Conservation (phyloP, 2,797 vertebrate genomes). For the Forpus xanthops region DNA sequence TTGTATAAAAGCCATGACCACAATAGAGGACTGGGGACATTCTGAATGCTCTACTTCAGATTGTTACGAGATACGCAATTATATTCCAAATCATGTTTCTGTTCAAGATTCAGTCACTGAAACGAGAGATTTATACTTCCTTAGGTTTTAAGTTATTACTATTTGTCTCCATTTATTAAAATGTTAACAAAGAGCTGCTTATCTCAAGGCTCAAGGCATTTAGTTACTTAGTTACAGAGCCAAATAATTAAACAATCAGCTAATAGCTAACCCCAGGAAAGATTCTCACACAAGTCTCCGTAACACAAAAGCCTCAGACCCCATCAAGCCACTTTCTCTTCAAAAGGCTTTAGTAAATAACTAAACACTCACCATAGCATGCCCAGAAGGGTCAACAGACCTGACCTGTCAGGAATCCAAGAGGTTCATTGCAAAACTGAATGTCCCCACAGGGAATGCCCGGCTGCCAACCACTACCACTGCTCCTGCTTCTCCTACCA, state of each 20-base stretch:
- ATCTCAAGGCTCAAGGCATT: constrained; percentile 57
- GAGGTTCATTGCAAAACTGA: background rate
- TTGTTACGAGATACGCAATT: background rate
- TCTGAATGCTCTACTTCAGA: background rate
- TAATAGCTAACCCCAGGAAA: constrained; percentile 63
- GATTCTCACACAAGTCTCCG: constrained; percentile 42
- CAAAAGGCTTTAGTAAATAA: constrained; percentile 66
- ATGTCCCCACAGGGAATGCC: background rate
- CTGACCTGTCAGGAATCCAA: constrained; percentile 40
- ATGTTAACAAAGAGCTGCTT: constrained; percentile 54
- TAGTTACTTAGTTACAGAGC: constrained; percentile 67
- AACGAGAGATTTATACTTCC: background rate
- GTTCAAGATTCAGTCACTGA: background rate
- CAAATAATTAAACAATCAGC: constrained; percentile 58
- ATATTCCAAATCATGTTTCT: background rate
- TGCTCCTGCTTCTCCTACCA: background rate
- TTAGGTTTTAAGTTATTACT: constrained; percentile 2
- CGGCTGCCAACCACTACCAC: background rate
- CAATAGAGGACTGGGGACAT: background rate
- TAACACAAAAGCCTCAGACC: constrained; percentile 52
- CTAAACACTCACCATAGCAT: constrained; percentile 42
- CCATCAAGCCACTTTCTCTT: constrained; percentile 49
- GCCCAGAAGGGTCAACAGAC: constrained; percentile 59
- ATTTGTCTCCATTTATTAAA: constrained; percentile 27
- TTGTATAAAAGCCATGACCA: background rate